phyloP scores from a whole-genome alignment of 2,797 vertebrate genomes.

The Petrocephalus schoutedeni region DNA sequence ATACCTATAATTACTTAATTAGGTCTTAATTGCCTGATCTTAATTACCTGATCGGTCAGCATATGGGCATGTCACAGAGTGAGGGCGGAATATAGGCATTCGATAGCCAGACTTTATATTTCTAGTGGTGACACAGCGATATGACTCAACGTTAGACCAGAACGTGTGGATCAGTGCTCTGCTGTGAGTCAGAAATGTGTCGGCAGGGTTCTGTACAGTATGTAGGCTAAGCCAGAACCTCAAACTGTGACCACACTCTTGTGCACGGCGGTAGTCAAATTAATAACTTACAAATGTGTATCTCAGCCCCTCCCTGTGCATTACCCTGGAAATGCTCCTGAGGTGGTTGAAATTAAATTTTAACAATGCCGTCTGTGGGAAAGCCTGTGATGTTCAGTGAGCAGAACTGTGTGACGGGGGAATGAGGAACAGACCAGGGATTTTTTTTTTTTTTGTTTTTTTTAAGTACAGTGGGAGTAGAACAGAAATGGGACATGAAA shows the following conservation, averaged over 20 bases:
- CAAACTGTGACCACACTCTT: not conserved
- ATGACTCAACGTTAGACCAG: not conserved
- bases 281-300: slow-evolving; percentile 3
- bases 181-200: not conserved
- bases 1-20: not conserved
- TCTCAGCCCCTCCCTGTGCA: not conserved
- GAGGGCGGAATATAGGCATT: not conserved
- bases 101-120: not conserved
- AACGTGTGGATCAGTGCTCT: not conserved
- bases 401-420: not conserved
- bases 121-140: not conserved
- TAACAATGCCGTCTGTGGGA: not conserved
- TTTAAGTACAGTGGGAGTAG: not conserved
- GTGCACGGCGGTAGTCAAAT: not conserved
- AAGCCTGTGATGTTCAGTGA: not conserved
- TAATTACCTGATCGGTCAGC: not conserved
- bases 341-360: not conserved
- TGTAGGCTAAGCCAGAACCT: not conserved
- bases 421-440: not conserved
- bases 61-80: not conserved
- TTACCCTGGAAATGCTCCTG: not conserved
- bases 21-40: not conserved
- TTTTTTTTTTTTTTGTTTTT: not conserved
- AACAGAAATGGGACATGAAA: not conserved
- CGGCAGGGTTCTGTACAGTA: not conserved